A percentile compares a stretch with the other conserved stretches of the same genome.
Conservation (phyloP, 2,888 invertebrate species). For the Nemurella pictetii region DNA sequence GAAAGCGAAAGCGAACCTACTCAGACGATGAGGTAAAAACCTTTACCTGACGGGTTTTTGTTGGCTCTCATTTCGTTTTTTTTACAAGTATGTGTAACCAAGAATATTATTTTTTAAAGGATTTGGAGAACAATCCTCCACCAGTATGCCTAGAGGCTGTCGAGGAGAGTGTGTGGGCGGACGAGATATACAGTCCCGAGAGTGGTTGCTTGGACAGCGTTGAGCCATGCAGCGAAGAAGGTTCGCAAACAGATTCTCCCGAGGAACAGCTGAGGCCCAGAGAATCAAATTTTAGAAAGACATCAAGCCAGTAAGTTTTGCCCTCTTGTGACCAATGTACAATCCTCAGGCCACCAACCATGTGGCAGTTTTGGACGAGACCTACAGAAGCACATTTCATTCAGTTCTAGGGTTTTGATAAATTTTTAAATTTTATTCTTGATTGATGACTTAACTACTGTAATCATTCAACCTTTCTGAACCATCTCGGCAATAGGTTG, state of each 20-base stretch:
- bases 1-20: constrained; percentile 36
- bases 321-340: background rate
- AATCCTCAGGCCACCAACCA: background rate
- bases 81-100: background rate
- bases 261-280: background rate
- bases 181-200: constrained; percentile 13
- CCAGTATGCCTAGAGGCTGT: background rate
- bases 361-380: background rate
- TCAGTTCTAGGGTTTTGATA: too few species aligned
- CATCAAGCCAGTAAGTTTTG: background rate
- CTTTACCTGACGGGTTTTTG: too few species aligned
- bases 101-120: background rate
- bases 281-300: background rate
- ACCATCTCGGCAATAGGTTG: too few species aligned
- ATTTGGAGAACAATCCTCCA: background rate
- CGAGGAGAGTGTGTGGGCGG: background rate
- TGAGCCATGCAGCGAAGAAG: background rate
- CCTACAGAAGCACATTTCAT: too few species aligned
- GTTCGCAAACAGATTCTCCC: background rate
- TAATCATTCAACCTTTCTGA: too few species aligned
- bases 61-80: background rate
- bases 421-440: too few species aligned
- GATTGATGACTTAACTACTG: too few species aligned
- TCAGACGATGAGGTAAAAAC: constrained; percentile 37
- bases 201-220: background rate